These are phyloP conservation scores for Lontra canadensis DNA, from an alignment of 2,113 vertebrate genomes.

Conservation along the genomic window DNA sequence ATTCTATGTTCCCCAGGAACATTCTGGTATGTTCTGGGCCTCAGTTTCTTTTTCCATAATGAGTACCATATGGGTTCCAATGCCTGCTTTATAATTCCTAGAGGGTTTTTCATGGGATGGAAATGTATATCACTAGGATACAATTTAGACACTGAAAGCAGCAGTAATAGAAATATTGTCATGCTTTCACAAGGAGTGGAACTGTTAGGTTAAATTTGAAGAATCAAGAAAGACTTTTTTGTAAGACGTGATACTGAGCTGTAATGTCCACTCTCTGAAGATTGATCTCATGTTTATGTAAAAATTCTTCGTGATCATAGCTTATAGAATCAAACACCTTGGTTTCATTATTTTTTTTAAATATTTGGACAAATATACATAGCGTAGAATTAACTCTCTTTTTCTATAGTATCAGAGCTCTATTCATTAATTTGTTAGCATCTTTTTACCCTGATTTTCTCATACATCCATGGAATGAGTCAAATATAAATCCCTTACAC, in stretches of 20 bases:
- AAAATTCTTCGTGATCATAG: neutral
- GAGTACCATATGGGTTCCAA: neutral
- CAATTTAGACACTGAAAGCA: neutral
- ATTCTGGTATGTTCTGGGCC: neutral
- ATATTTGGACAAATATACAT: neutral
- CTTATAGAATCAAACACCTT: neutral
- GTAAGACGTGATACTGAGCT: neutral
- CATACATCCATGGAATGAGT: neutral
- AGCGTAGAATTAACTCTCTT: neutral
- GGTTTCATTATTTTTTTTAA: neutral
- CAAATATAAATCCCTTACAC: neutral
- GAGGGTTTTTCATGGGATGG: neutral
- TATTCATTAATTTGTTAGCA: conserved; percentile 1
- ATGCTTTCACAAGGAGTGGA: neutral
- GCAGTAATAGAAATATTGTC: neutral
- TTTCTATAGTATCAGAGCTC: neutral
- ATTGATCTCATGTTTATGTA: neutral
- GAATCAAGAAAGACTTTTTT: neutral
- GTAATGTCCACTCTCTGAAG: neutral
- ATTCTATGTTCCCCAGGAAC: neutral
- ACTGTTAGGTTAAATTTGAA: neutral
- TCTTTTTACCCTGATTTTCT: neutral
- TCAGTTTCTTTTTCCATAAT: neutral
- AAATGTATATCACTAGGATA: neutral
- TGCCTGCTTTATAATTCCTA: neutral